Evolutionary conservation across 2,888 invertebrate species (phyloP).

Genomic region (Anorthoa munda): DNA sequence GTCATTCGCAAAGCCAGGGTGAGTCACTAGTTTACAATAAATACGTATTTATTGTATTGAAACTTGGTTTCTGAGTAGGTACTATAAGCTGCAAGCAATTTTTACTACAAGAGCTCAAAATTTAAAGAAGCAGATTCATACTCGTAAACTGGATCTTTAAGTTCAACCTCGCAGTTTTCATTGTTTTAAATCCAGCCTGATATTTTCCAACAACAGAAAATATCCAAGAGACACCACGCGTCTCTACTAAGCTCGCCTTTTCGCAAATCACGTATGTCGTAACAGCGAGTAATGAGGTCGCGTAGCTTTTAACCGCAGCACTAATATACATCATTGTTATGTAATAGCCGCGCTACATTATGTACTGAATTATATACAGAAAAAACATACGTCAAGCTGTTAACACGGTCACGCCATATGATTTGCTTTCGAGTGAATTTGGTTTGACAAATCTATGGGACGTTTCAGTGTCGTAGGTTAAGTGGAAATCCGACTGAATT

Average conservation of each 20-base stretch:
- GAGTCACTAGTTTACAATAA: too few species aligned
- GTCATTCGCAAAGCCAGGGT: too few species aligned
- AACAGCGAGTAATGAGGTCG: conserved; percentile 63
- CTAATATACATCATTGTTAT: conserved; percentile 73
- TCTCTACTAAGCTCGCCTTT: conserved; percentile 36
- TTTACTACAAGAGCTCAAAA: too few species aligned
- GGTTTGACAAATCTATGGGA: conserved; percentile 33
- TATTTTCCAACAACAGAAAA: conserved; percentile 7
- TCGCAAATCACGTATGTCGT: conserved; percentile 60
- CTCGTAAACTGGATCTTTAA: too few species aligned
- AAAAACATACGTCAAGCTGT: conserved; percentile 32
- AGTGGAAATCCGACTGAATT: too few species aligned
- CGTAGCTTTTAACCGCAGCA: conserved; percentile 62
- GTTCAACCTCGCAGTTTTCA: background rate
- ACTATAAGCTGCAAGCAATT: too few species aligned
- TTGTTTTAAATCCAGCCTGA: background rate
- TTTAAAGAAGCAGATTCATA: too few species aligned
- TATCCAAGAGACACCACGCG: conserved; percentile 16
- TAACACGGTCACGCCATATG: conserved; percentile 66
- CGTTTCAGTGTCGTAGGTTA: conserved; percentile 8
- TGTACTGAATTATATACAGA: conserved; percentile 55
- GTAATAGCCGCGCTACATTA: conserved; percentile 62
- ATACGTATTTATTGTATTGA: too few species aligned
- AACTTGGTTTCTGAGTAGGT: too few species aligned
- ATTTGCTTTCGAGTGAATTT: conserved; percentile 51